These are phyloP conservation scores for Catharus minimus DNA, from an alignment of 2,113 vertebrate genomes.

Conservation along the genomic window DNA sequence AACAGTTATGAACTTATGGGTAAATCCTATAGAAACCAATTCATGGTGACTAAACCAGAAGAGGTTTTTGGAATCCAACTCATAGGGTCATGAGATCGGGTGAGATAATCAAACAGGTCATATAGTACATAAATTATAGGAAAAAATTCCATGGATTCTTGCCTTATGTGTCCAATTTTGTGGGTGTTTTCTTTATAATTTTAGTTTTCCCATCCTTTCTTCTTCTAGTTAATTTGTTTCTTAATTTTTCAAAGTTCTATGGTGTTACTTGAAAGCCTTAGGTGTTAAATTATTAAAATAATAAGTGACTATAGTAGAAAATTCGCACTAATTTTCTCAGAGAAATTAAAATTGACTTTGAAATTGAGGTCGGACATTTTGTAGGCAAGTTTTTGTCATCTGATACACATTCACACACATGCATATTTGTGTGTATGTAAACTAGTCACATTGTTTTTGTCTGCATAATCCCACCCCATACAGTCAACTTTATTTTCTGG, in stretches of 20 bases:
- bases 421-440: background rate
- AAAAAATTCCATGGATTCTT: accelerated
- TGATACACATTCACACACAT: background rate
- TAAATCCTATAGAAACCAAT: background rate
- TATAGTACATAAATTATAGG: background rate
- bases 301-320: background rate
- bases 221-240: background rate
- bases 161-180: background rate
- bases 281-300: background rate
- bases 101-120: background rate
- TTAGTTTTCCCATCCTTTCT: background rate
- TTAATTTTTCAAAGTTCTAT: background rate
- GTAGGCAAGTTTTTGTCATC: background rate
- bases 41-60: background rate
- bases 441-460: background rate
- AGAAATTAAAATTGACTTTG: background rate
- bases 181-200: background rate
- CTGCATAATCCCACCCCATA: background rate
- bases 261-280: background rate
- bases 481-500: background rate
- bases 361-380: background rate
- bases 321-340: background rate
- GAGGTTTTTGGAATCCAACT: background rate
- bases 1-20: background rate
- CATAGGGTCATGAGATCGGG: background rate